Base-by-base conservation (phyloP, 2,888 invertebrate species). In the Papilio protenor region DNA sequence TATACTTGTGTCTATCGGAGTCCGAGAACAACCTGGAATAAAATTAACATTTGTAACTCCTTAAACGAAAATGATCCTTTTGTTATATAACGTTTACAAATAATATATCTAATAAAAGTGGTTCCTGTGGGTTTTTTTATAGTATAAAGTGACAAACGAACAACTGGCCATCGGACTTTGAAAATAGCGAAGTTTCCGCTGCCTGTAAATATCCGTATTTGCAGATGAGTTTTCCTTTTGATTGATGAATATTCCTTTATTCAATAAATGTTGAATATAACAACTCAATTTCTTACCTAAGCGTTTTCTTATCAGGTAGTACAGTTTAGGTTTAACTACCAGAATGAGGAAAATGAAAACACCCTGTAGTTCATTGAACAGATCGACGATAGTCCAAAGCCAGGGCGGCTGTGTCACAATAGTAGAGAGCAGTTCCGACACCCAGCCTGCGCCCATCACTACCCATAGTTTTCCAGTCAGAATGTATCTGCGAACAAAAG, bases 371-470 rank as follows among this genome's bases (percentile, higher is more conserved):
- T 96, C 95, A 86, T 97, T 97, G 79, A 96, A 91, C 1, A 95
- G 94, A 87, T 97, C 97, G 57, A 96, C 94, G 14, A 96, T 88
- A 81, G 95, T 92, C 89, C 93, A 95, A 83, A 94, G 89, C 90
- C 92, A 90, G 77, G 88, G 87, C 79, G 96, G 95, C 83, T 95
- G 89, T 59, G 91, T 88, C 70, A 95, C 89, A 45, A 96, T 81
- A 1, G 95, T 95, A 6, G 97, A 96, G 16, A 96, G 85, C 8
- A 96, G 90, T 88, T 97, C 97, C 70, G 96, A 94, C 3, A 96
- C 90, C 96, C 97, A 97, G 0, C 96, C 96, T 0, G 97, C 95
- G 0, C 97, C 97, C 97, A 97, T 97, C 70, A 97, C 97, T 79
- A 97, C 92, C 92, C 97, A 97, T 1, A 97, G 90, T 86, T 97